Evolutionary conservation across 1,140 invertebrate genomes (phyloP).

Genomic region (Drosophila bipectinata): DNA sequence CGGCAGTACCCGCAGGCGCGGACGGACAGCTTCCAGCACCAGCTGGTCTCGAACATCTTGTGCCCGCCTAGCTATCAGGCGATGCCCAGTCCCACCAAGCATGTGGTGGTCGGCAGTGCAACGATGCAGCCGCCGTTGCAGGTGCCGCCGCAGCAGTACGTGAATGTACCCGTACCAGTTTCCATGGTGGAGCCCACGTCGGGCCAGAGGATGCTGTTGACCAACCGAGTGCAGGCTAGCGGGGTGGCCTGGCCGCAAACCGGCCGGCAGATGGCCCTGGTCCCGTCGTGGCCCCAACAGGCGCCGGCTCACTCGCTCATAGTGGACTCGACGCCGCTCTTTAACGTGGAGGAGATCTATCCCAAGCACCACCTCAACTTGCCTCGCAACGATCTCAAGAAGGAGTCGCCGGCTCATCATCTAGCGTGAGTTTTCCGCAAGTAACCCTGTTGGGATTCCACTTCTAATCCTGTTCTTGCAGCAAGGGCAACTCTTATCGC

Average conservation of each 20-base stretch:
- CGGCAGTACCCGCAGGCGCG: slow-evolving; percentile 87
- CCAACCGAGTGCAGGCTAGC: slow-evolving; percentile 90
- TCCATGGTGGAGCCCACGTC: slow-evolving; percentile 92
- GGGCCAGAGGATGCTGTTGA: slow-evolving; percentile 88
- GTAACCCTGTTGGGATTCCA: not conserved
- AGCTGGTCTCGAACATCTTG: slow-evolving; percentile 95
- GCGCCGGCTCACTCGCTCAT: slow-evolving; percentile 91
- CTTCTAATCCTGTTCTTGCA: slow-evolving; percentile 13
- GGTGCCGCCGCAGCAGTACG: slow-evolving; percentile 92
- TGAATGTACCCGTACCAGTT: slow-evolving; percentile 89
- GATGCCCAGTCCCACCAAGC: slow-evolving; percentile 92
- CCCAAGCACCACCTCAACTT: slow-evolving; percentile 83
- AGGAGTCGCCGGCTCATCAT: slow-evolving; percentile 84
- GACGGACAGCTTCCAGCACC: slow-evolving; percentile 92
- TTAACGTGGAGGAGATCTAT: slow-evolving; percentile 86
- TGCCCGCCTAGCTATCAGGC: slow-evolving; percentile 94
- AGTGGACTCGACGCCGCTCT: slow-evolving; percentile 90
- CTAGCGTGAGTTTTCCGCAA: slow-evolving; percentile 67
- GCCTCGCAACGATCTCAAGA: slow-evolving; percentile 83
- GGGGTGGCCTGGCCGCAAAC: slow-evolving; percentile 89
- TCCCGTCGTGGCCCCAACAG: slow-evolving; percentile 95
- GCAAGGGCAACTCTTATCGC: slow-evolving; percentile 83
- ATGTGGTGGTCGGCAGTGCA: slow-evolving; percentile 93
- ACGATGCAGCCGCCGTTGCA: slow-evolving; percentile 86
- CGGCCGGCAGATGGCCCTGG: slow-evolving; percentile 92